Conservation (phyloP, 2,113 vertebrate species). For the Syngnathus floridae region DNA sequence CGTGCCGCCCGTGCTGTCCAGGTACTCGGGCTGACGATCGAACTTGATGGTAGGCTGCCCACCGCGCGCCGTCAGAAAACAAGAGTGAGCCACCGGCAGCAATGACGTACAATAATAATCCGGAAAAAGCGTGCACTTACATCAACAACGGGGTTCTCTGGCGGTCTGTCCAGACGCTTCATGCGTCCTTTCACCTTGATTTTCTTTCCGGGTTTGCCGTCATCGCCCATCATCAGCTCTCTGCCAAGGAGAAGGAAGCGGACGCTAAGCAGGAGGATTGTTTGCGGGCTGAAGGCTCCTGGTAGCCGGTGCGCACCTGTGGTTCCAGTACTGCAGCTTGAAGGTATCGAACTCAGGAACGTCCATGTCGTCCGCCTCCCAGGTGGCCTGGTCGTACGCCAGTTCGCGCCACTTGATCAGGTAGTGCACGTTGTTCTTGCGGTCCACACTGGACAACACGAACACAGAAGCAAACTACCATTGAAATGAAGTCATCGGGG, state of each 20-base stretch:
- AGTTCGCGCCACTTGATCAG: constrained; percentile 95
- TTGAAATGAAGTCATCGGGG: no score
- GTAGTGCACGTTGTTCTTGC: constrained; percentile 92
- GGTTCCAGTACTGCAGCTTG: constrained; percentile 91
- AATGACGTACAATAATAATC: neutral
- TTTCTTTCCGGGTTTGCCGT: constrained; percentile 90
- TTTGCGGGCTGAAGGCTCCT: no score
- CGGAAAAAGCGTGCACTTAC: constrained; percentile 64
- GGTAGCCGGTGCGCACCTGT: constrained; percentile 68
- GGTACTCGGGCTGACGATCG: constrained; percentile 89
- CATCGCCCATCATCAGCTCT: constrained; percentile 95
- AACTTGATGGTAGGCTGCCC: constrained; percentile 93
- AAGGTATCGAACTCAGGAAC: constrained; percentile 84
- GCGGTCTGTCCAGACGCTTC: constrained; percentile 84
- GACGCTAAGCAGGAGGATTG: no score
- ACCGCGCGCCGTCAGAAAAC: neutral
- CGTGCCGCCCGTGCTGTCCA: constrained; percentile 86
- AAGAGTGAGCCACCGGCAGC: neutral
- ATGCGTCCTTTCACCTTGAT: constrained; percentile 84
- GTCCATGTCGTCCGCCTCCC: constrained; percentile 94
- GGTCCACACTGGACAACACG: constrained; percentile 76
- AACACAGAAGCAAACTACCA: no score
- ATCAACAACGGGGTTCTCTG: constrained; percentile 90
- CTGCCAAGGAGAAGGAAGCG: constrained; percentile 49
- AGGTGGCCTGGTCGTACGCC: constrained; percentile 89